A percentile compares a stretch with the other conserved stretches of the same genome.
Conservation (phyloP, 2,888 invertebrate genomes). For the Sarcophaga variegata region DNA sequence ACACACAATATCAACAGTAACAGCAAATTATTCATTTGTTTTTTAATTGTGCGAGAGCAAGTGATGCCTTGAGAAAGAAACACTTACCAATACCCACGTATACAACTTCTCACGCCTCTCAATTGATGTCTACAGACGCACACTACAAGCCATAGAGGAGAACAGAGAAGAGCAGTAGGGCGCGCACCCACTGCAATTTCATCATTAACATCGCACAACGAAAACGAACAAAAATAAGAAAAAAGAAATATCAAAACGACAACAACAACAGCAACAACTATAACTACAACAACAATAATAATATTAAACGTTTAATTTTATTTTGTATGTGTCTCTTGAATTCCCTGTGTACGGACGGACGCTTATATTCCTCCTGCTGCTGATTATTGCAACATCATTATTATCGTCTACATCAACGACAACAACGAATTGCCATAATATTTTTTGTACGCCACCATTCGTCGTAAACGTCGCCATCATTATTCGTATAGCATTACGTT, state of each 20-base stretch:
- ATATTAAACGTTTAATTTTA: slow-evolving; percentile 42
- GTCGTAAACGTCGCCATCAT: slow-evolving; percentile 1
- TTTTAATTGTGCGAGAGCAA: too few species aligned
- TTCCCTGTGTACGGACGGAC: too few species aligned
- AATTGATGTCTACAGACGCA: slow-evolving; percentile 25
- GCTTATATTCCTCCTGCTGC: neutral
- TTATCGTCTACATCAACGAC: slow-evolving; percentile 13
- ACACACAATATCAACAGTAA: slow-evolving; percentile 26
- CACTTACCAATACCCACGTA: slow-evolving; percentile 4
- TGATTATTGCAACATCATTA: slow-evolving; percentile 50
- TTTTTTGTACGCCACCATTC: slow-evolving; percentile 10
- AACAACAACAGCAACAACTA: neutral
- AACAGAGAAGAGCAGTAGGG: neutral
- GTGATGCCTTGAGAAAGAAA: neutral
- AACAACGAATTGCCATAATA: slow-evolving; percentile 1
- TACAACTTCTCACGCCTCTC: neutral
- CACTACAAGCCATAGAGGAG: neutral
- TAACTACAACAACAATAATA: slow-evolving; percentile 35
- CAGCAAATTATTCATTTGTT: slow-evolving; percentile 2
- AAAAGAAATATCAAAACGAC: slow-evolving; percentile 19
- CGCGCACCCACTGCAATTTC: slow-evolving; percentile 52
- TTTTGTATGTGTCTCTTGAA: neutral
- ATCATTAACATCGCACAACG: slow-evolving; percentile 61
- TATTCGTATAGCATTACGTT: slow-evolving; percentile 14
- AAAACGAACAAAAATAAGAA: neutral